These are phyloP conservation scores for Rhinogobio ventralis DNA, from an alignment of 2,797 vertebrate genomes.

Conservation along the genomic window DNA sequence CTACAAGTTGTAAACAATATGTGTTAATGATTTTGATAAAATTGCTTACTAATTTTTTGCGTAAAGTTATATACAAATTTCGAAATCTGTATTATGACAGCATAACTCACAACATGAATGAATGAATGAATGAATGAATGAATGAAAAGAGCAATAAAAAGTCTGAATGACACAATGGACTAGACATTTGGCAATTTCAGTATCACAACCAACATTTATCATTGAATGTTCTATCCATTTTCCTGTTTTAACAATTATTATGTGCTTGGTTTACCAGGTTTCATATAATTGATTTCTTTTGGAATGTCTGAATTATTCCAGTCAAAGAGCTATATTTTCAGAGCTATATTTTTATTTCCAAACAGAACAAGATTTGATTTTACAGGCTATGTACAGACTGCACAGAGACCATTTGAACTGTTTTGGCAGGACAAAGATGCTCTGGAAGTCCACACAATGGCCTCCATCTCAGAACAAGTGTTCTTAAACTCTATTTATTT, in stretches of 20 bases:
- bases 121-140: neutral
- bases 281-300: neutral
- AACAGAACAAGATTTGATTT: slow-evolving; percentile 27
- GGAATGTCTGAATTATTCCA: slow-evolving; percentile 9
- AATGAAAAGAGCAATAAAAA: no score
- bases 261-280: neutral
- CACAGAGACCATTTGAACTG: slow-evolving; percentile 21
- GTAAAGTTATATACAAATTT: neutral
- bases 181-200: neutral
- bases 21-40: neutral
- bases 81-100: neutral
- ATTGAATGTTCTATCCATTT: neutral
- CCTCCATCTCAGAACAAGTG: slow-evolving; percentile 66
- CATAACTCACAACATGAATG: neutral
- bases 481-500: slow-evolving; percentile 63
- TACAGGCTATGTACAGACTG: neutral
- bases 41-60: neutral
- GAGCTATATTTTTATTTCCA: no score
- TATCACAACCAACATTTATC: neutral
- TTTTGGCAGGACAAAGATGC: slow-evolving; percentile 8
- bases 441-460: slow-evolving; percentile 57
- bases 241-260: neutral
- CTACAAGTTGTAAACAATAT: neutral
- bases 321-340: neutral
- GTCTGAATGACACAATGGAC: neutral